Conservation (phyloP, 2,797 vertebrate genomes). For the Leptoclinus maculatus region DNA sequence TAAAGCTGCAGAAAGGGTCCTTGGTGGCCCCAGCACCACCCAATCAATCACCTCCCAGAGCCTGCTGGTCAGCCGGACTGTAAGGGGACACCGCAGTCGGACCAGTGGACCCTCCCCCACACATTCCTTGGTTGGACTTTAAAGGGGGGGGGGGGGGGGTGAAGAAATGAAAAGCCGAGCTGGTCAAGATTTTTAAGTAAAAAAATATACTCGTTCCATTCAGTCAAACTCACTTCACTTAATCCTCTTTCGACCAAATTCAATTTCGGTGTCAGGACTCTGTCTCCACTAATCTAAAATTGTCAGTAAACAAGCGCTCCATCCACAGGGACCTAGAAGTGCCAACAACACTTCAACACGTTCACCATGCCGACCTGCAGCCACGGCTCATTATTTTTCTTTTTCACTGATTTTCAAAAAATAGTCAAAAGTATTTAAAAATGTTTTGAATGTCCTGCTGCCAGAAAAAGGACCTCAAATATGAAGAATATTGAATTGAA, state of each 20-base stretch:
- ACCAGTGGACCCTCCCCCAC: conserved; percentile 64
- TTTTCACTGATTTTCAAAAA: conserved; percentile 15
- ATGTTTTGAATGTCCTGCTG: not conserved
- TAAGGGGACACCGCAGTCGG: conserved; percentile 90
- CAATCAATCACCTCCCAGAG: conserved; percentile 97
- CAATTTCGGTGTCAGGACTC: not conserved
- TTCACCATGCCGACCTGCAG: not conserved
- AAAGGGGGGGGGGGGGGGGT: not conserved
- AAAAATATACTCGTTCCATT: conserved; percentile 13
- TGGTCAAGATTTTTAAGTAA: conserved; percentile 15
- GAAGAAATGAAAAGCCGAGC: conserved; percentile 29
- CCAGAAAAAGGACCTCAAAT: not conserved
- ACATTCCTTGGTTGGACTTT: conserved; percentile 63
- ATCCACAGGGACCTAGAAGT: not conserved
- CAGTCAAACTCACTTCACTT: not conserved
- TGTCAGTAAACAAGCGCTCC: not conserved
- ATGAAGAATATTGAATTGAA: not conserved
- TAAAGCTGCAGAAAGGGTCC: conserved; percentile 91
- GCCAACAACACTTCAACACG: not conserved
- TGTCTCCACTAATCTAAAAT: conserved; percentile 4
- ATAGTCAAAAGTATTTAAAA: not conserved
- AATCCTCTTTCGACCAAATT: not conserved
- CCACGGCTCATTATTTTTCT: not conserved
- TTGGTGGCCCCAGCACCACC: conserved; percentile 94
- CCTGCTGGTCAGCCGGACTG: conserved; percentile 90